A percentile compares a stretch with the other conserved stretches of the same genome.
These are phyloP conservation scores for Chloebia gouldiae DNA, from an alignment of 2,113 vertebrate genomes.

Conservation along the genomic window DNA sequence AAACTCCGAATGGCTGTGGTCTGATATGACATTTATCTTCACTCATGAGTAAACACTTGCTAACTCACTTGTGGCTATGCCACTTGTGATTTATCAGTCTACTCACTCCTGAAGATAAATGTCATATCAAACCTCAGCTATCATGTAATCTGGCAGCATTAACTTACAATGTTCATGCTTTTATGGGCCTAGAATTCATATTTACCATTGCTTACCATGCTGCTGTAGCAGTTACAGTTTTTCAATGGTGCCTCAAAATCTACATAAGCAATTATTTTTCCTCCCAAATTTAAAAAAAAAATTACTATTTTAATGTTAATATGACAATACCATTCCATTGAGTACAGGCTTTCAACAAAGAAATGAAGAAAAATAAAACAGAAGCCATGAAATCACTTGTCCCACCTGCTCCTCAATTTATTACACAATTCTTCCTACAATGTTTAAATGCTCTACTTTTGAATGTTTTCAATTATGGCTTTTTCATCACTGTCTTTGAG, in stretches of 20 bases:
- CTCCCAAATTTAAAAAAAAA: background rate
- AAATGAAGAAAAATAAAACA: background rate
- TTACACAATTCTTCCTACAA: background rate
- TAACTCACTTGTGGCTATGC: constrained; percentile 71
- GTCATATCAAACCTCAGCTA: constrained; percentile 67
- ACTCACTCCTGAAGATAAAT: constrained; percentile 71
- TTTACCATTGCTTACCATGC: background rate
- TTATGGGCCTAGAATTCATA: background rate
- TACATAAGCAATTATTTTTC: background rate
- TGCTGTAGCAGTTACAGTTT: background rate
- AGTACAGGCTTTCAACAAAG: background rate
- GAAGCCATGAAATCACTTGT: background rate
- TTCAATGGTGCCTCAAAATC: background rate
- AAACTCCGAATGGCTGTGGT: constrained; percentile 37
- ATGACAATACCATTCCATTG: background rate
- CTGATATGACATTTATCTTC: constrained; percentile 67
- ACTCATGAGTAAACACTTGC: constrained; percentile 70
- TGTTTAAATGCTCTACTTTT: background rate
- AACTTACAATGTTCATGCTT: constrained; percentile 47
- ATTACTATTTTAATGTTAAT: background rate
- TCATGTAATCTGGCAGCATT: constrained; percentile 67
- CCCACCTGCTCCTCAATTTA: background rate
- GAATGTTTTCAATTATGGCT: background rate
- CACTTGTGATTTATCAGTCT: constrained; percentile 72
- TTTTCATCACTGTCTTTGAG: background rate